Base-by-base conservation (phyloP, 2,888 invertebrate genomes). In the Aphelenchoides bicaudatus region DNA sequence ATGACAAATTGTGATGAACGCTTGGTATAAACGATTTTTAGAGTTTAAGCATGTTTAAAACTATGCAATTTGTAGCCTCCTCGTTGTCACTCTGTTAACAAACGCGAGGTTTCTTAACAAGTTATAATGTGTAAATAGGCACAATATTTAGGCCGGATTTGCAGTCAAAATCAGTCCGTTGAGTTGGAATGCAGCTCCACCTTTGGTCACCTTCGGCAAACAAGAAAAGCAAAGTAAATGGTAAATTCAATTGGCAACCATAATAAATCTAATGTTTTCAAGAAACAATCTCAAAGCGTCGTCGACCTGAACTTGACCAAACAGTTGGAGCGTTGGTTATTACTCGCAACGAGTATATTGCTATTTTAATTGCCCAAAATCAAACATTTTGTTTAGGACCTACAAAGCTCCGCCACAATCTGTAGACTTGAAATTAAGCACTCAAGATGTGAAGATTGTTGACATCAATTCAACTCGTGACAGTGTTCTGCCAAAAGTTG, bases 1-100 rank as follows among this genome's bases (percentile, higher is more conserved):
- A 70, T 67, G 57, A 59, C 62, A 6, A 66, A 70, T 51, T 70
- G 70, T 56, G 66, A 66, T 27, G 52, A 58, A n/a, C 52, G 68
- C 27, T 48, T 66, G 55, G 66, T 66, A 28, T 48, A 49, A 23
- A n/a, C n/a, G n/a, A 23, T 58, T 16, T n/a, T 51, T 16, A 39
- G 16, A 54, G 23, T 53, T 54, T 53, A 4, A 58, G 28, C 30
- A n/a, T 16, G 49, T 16, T 21, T 52, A 13, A 52, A 6, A 52
- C 49, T 6, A 43, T 1, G 10, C 10, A 2, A 43, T 10, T 13
- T 49, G 8, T 49, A 49, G 49, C 49, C 49, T 27, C 52, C 52
- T 5, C 31, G 39, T 38, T 51, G 52, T 28, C 47, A 51, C 28
- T 19, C 16, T 10, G 25, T 43, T n/a, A 6, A 19, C 10, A 43